Base-by-base conservation (phyloP, 2,797 vertebrate species). In the Poeciliopsis infans region DNA sequence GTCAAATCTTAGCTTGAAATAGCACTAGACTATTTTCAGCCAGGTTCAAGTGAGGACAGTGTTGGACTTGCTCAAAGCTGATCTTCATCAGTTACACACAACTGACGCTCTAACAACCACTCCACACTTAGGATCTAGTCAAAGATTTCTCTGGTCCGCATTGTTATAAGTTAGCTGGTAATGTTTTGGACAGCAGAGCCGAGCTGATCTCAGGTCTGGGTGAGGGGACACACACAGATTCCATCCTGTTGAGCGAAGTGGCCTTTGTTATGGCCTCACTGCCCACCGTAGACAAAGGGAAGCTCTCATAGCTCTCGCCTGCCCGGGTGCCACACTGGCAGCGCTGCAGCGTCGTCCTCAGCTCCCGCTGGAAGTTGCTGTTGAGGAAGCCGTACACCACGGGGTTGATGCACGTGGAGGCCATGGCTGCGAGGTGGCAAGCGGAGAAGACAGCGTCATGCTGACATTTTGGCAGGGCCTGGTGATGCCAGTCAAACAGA, bases 361-460 rank as follows among this genome's bases (percentile, higher is more conserved):
- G 90, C 88, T 96, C 96, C 85, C 94, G 92, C 84, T 96, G 95
- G 88, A 96, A 96, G 90, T 96, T 96, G 91, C 94, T 96, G 92
- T 96, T 96, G 85, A 96, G 95, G 86, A 96, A 96, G 61, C 96
- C 96, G 6, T 97, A 96, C 59, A 96, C 94, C 74, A 97, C 89
- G 0, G 96, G 96, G 85, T 96, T 96, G 61, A 96, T 90, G 78
- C 96, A 96, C 33, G 95, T 96, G 83, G 96, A 96, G 4, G 94
- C 94, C 96, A 97, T 96, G 3, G 96, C 96, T 0, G 86, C 90
- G 0, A 96, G 90, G 85, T 96, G 96, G 68, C 96, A 96, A 36
- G 95, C 95, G 2, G 96, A 96, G 92, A 96, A 96, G 83, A 96
- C 93, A 74, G 95, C 85, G 53, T 97, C 94, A 11, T 97, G 95